These are phyloP conservation scores for Amphimedon queenslandica DNA, from an alignment of 37 sponge, comb jelly and placozoan species.

Conservation along the genomic window DNA sequence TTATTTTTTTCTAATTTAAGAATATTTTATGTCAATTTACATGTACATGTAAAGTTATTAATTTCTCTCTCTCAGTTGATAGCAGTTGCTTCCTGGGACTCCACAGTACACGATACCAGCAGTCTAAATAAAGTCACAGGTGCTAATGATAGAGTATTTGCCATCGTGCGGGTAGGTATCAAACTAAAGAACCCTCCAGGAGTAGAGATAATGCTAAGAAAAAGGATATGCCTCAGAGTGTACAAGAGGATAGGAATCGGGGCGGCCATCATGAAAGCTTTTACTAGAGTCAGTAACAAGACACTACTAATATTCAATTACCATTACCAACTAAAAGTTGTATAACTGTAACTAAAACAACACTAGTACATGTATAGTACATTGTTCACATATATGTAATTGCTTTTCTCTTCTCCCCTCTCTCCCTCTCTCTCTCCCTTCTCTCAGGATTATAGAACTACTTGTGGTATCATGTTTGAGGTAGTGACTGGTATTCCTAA, in stretches of 20 bases:
- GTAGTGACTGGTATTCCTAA: constrained; percentile 90
- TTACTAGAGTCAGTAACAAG: constrained; percentile 37
- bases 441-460: constrained; percentile 57
- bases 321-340: no score
- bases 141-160: constrained; percentile 85
- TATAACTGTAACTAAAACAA: no score
- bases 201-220: constrained; percentile 68
- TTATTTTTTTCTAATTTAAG: no score
- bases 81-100: constrained; percentile 92
- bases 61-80: no score
- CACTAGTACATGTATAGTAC: no score
- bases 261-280: constrained; percentile 52
- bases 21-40: no score
- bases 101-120: constrained; percentile 82
- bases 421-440: not conserved
- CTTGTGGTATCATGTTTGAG: constrained; percentile 89
- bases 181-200: constrained; percentile 78
- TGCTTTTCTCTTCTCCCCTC: no score
- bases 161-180: constrained; percentile 65
- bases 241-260: constrained; percentile 76
- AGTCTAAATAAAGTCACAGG: constrained; percentile 74
- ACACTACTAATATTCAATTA: no score
- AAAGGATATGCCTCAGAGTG: constrained; percentile 85
- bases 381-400: no score
- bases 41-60: no score